Evolutionary conservation across 2,797 vertebrate species (phyloP).

Genomic region (Choloepus didactylus): DNA sequence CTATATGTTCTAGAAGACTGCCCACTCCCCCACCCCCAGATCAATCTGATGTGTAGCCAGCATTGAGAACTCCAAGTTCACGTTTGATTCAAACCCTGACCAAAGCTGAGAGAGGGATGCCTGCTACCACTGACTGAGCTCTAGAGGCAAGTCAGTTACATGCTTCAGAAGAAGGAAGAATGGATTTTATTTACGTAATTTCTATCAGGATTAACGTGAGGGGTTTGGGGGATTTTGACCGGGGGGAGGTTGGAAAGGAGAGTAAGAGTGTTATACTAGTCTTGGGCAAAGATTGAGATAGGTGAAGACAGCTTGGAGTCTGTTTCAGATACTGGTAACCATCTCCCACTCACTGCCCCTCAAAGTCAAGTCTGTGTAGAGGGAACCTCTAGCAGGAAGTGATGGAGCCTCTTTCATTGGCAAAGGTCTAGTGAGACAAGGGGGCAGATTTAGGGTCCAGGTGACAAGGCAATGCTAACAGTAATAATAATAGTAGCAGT

Average conservation of each 20-base stretch:
- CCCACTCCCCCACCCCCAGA: not conserved
- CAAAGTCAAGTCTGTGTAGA: not conserved
- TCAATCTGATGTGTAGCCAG: not conserved
- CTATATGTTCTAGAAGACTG: not conserved
- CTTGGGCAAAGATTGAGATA: slow-evolving; percentile 15
- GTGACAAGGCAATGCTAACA: not conserved
- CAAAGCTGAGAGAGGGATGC: not conserved
- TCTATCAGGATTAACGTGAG: not conserved
- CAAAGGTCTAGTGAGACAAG: not conserved
- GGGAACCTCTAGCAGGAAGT: not conserved
- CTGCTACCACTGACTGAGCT: not conserved
- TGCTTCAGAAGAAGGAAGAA: not conserved
- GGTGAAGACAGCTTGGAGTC: not conserved
- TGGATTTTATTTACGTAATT: not conserved
- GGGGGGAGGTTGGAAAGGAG: not conserved
- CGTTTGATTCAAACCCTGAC: slow-evolving; percentile 42
- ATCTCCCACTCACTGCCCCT: not conserved
- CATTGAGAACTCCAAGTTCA: not conserved
- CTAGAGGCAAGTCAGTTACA: not conserved
- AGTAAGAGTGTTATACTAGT: not conserved
- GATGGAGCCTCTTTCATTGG: not conserved
- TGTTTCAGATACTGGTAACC: not conserved
- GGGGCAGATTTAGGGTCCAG: not conserved
- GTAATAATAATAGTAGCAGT: not conserved
- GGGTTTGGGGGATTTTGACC: not conserved